A percentile compares a stretch with the other conserved stretches of the same genome.
Evolutionary conservation across 2,888 invertebrate genomes (phyloP).

Genomic region (Seira ritae): DNA sequence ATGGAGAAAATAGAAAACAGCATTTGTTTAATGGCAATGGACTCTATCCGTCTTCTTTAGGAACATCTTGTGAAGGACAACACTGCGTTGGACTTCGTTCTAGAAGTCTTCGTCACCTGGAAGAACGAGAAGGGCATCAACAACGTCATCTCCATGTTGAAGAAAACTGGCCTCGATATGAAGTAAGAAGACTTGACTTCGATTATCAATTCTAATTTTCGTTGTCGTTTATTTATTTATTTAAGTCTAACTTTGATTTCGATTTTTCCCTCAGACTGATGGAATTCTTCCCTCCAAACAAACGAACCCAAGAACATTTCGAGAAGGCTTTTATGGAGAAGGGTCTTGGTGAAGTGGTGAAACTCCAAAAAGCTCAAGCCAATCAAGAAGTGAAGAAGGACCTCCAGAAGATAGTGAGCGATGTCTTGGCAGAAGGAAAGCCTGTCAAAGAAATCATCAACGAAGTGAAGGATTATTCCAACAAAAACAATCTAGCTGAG

Average conservation of each 20-base stretch:
- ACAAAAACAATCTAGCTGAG: constrained; percentile 89
- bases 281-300: constrained; percentile 96
- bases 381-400: constrained; percentile 88
- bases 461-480: constrained; percentile 90
- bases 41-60: too few relatives aligned
- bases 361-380: constrained; percentile 79
- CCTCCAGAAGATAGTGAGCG: constrained; percentile 84
- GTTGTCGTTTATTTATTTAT: background rate
- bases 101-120: constrained; percentile 94
- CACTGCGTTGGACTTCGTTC: constrained; percentile 94
- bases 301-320: constrained; percentile 93
- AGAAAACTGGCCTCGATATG: constrained; percentile 87
- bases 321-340: constrained; percentile 85
- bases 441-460: constrained; percentile 89
- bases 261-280: constrained; percentile 80
- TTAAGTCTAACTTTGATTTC: background rate
- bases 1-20: background rate
- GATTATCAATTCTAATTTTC: too few relatives aligned
- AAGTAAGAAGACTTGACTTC: constrained; percentile 76
- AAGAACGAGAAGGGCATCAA: constrained; percentile 92
- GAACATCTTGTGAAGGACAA: constrained; percentile 96
- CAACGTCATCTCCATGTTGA: constrained; percentile 90
- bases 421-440: constrained; percentile 91
- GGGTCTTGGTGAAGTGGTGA: constrained; percentile 86
- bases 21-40: background rate